Base-by-base conservation (phyloP, 2,888 invertebrate genomes). In the Ectobius pallidus region DNA sequence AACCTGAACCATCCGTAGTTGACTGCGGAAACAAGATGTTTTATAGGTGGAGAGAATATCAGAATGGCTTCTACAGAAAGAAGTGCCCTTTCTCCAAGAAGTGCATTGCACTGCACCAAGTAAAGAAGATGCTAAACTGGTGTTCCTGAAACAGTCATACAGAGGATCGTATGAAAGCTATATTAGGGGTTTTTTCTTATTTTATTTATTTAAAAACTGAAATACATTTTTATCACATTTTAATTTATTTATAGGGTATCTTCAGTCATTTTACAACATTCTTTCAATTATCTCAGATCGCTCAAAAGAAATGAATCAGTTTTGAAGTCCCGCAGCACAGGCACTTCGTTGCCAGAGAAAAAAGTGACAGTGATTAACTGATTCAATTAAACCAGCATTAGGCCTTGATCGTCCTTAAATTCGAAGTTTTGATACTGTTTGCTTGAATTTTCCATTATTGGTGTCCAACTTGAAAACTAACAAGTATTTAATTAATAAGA, bases 101-200 rank as follows among this genome's bases (percentile, higher is more conserved):
- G n/a, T 14, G 14, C 32, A 61, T 61, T 61, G 55, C 61, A 61
- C 4, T 3, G 27, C 30, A 30, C 3, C 16, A 61, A 1, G 7
- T 61, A 30, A 16, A 3, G 32, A 30, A 61, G 6, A 61, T 61
- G 9, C 61, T 61, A 61, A 61, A 61, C 16, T 61, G 61, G 30
- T 30, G 61, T 61, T 61, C 61, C 61, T 30, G 27, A 61, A 22
- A 30, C 61, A 61, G 61, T 61, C 61, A 61, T 61, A 27, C 32
- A 30, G 14, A 0, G 18, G 30, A 30, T 3, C 6, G 14, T 30
- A 61, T n/a, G 7, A 3, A 30, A 61, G 30, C n/a, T 61, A 27
- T 30, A 61, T 61, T 18, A 55, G 1, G n/a, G 11, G 0, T 1
- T 14, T 2, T 61, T 61, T 61, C 9, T 16, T 30, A 58, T 27